These are phyloP conservation scores for Phaedon cochleariae DNA, from an alignment of 2,888 invertebrate species.

Conservation along the genomic window DNA sequence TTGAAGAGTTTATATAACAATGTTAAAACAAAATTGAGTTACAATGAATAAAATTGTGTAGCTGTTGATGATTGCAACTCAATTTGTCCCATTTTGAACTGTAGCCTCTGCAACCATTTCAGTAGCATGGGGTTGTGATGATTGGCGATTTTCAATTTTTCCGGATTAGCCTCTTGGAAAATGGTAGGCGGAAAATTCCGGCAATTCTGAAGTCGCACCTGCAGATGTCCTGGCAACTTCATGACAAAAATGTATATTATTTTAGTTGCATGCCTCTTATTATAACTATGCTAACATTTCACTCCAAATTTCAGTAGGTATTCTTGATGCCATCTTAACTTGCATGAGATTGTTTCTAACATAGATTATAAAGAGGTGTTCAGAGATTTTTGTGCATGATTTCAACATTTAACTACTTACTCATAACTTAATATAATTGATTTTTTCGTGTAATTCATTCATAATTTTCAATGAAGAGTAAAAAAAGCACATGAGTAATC, in stretches of 20 bases:
- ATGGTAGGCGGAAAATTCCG: slow-evolving; percentile 79
- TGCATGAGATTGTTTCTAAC: no score
- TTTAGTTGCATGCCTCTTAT: not conserved
- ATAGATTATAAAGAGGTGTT: no score
- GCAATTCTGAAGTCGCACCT: slow-evolving; percentile 86
- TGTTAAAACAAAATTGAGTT: slow-evolving; percentile 43
- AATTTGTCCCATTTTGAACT: slow-evolving; percentile 98
- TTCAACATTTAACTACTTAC: no score
- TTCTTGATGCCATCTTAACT: no score
- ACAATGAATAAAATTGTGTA: slow-evolving; percentile 87
- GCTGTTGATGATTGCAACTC: slow-evolving; percentile 92
- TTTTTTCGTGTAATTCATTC: no score
- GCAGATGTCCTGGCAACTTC: slow-evolving; percentile 88
- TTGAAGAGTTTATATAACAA: slow-evolving; percentile 20
- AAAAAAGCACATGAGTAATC: no score
- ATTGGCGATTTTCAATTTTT: slow-evolving; percentile 59
- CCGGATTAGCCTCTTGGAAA: slow-evolving; percentile 61
- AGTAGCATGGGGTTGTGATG: slow-evolving; percentile 67
- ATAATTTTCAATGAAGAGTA: no score
- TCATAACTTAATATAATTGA: no score
- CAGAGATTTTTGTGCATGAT: no score
- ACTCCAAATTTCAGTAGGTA: no score
- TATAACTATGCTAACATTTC: no score
- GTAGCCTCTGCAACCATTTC: slow-evolving; percentile 90
- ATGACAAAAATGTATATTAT: slow-evolving; percentile 36